These are phyloP conservation scores for Yponomeuta malinellus DNA, from an alignment of 2,888 invertebrate genomes.

Conservation along the genomic window DNA sequence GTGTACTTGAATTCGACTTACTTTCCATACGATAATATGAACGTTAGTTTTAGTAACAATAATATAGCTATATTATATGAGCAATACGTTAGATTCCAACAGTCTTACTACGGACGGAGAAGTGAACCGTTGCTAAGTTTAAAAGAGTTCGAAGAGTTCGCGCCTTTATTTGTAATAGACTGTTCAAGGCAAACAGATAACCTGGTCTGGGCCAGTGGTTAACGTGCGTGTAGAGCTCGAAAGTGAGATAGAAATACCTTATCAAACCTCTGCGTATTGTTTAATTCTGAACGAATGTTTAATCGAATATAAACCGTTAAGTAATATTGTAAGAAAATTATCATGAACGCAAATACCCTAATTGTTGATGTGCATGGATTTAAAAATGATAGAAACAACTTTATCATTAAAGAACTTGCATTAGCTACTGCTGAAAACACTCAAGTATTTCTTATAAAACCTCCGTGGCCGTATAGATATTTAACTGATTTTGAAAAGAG, in stretches of 20 bases:
- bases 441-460: no score
- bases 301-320: neutral
- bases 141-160: no score
- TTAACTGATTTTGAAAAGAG: no score
- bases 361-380: constrained; percentile 3
- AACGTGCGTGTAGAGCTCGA: constrained; percentile 7
- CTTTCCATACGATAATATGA: no score
- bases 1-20: no score
- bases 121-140: no score
- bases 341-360: neutral
- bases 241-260: constrained; percentile 5
- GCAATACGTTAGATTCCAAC: no score
- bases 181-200: constrained; percentile 18
- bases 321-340: neutral
- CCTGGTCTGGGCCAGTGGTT: constrained; percentile 17
- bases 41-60: no score
- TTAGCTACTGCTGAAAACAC: neutral
- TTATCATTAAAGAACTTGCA: constrained; percentile 6
- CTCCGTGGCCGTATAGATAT: no score
- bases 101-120: no score
- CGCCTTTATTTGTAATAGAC: constrained; percentile 7
- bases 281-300: neutral
- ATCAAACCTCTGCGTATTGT: constrained; percentile 11
- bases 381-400: neutral
- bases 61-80: no score